phyloP scores from a whole-genome alignment of 2,888 invertebrate genomes.

The Polyploca ridens region DNA sequence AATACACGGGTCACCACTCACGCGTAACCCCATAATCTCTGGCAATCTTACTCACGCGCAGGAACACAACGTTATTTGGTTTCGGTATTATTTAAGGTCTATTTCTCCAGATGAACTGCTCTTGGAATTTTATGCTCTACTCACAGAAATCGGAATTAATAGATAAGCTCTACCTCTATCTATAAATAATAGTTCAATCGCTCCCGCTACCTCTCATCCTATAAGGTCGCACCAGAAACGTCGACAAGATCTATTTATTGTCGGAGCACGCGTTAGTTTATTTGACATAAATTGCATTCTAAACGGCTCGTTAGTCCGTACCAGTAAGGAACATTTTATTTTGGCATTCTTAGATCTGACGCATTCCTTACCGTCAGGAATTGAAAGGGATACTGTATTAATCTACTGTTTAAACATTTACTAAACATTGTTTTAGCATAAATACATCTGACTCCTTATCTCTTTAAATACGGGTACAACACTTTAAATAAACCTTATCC shows the following conservation, averaged over 20 bases:
- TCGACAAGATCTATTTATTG: constrained; percentile 76
- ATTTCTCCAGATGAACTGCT: too few species aligned
- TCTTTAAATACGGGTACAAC: background rate
- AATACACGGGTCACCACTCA: too few species aligned
- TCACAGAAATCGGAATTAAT: too few species aligned
- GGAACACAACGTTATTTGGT: too few species aligned
- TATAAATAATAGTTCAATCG: too few species aligned
- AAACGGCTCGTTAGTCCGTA: constrained; percentile 68
- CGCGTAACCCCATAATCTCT: too few species aligned
- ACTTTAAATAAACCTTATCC: background rate
- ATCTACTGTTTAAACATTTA: background rate
- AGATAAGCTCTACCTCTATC: too few species aligned
- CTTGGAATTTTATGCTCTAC: too few species aligned
- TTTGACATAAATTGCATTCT: constrained; percentile 78
- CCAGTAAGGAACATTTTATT: constrained; percentile 55
- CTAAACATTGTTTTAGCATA: background rate
- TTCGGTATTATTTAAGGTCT: too few species aligned
- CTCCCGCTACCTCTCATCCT: constrained; percentile 36
- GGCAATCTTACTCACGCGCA: too few species aligned
- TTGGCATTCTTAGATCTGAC: constrained; percentile 60
- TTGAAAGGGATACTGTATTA: background rate
- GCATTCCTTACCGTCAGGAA: constrained; percentile 1
- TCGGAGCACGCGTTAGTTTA: constrained; percentile 73
- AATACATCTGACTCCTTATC: background rate
- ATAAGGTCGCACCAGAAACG: constrained; percentile 26